These are phyloP conservation scores for Tupaia tana DNA, from an alignment of 2,113 vertebrate genomes.

Conservation along the genomic window DNA sequence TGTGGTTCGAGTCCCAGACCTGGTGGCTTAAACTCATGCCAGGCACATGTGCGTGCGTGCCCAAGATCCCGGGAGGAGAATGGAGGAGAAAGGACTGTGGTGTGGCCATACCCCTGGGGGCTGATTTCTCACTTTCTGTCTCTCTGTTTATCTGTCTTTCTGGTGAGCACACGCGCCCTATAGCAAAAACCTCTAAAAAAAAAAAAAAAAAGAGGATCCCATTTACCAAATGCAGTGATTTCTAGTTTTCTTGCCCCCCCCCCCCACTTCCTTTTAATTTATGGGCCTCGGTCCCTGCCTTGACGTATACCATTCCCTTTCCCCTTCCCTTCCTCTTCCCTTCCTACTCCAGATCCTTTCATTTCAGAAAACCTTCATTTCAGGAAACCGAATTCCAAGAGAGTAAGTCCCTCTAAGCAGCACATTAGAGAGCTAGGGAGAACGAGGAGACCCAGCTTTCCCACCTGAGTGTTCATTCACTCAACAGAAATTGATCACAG, in stretches of 20 bases:
- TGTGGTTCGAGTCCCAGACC: no score
- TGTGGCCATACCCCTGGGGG: no score
- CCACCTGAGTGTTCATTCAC: background rate
- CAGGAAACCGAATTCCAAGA: background rate
- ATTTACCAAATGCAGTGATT: background rate
- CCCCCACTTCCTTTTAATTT: no score
- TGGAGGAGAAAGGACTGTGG: no score
- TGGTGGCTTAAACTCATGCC: no score
- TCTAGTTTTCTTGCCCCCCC: background rate
- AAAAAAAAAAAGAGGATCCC: background rate
- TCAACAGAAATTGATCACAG: background rate
- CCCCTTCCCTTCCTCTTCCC: background rate
- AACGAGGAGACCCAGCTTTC: background rate
- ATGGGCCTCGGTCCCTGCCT: background rate
- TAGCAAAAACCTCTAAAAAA: background rate
- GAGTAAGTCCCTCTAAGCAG: background rate
- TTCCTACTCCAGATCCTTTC: background rate
- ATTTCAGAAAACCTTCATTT: background rate
- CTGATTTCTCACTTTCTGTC: no score
- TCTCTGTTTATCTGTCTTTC: no score
- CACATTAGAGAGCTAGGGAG: background rate
- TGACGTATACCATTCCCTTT: background rate
- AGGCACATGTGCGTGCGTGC: no score
- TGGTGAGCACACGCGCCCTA: no score
- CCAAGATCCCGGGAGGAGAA: no score